These are phyloP conservation scores for Drosophila tsacasi DNA, from an alignment of 1,140 invertebrate species.

Conservation along the genomic window DNA sequence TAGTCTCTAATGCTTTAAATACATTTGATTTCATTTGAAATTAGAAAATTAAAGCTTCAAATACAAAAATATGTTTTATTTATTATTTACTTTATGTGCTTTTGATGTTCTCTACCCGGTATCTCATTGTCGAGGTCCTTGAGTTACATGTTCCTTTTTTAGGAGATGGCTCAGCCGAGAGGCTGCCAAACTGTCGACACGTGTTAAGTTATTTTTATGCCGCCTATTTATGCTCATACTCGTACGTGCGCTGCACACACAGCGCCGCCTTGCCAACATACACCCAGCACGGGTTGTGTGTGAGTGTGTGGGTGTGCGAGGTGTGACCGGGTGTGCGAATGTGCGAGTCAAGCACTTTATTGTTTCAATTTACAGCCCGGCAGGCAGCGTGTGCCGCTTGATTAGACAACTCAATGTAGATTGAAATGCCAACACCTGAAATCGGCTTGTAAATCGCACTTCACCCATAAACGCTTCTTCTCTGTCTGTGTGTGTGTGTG, in stretches of 20 bases:
- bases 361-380: slow-evolving; percentile 79
- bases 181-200: slow-evolving; percentile 78
- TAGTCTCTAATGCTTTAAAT: background rate
- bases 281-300: background rate
- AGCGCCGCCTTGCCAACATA: slow-evolving; percentile 27
- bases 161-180: slow-evolving; percentile 30
- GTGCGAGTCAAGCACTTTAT: slow-evolving; percentile 78
- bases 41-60: background rate
- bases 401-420: slow-evolving; percentile 82
- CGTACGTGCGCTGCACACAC: slow-evolving; percentile 69
- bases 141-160: slow-evolving; percentile 7
- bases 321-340: slow-evolving; percentile 32
- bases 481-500: background rate
- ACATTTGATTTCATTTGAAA: background rate
- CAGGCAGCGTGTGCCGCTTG: slow-evolving; percentile 71
- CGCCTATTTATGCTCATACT: slow-evolving; percentile 77
- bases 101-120: background rate
- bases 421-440: slow-evolving; percentile 80
- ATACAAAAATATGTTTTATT: no score
- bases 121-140: slow-evolving; percentile 10
- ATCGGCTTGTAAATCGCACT: slow-evolving; percentile 69
- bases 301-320: slow-evolving; percentile 1
- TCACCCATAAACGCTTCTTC: slow-evolving; percentile 37
- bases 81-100: background rate
- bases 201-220: slow-evolving; percentile 84